Evolutionary conservation across 2,113 vertebrate genomes (phyloP), one percentile per base, ranked within the genome.

Genomic region (Sylvilagus bachmani): DNA sequence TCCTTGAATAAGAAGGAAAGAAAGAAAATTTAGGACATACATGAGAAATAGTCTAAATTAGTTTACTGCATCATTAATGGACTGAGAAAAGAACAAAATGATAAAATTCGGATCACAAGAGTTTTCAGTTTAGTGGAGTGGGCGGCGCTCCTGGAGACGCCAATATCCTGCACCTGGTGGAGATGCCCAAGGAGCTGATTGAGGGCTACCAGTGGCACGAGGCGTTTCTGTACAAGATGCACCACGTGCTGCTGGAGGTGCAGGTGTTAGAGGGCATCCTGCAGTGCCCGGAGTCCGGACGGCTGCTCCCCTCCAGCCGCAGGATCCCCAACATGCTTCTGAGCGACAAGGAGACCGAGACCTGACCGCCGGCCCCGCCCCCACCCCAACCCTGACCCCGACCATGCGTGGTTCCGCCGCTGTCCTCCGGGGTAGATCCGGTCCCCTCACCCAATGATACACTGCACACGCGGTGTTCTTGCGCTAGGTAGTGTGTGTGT

Each of bases 241-340:
- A 99, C 97, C 98, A 98, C 92, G 98, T 98, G 17, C 95, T 99
- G 22, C 93, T 99, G 67, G 99, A 99, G 99, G 99, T 99, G 95
- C 99, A 99, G 88, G 99, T 99, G 91, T 86, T 99, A 0, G 99
- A 99, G 95, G 99, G 99, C 22, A 98, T 97, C 19, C 97, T 99
- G 93, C 98, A 99, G 73, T 99, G 99, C 91, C 99, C 99, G 0
- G 99, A 99, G 62, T 99, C 99, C 0, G 99, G 99, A 29, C 98
- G 98, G 66, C 98, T 99, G 97, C 99, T 99, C 87, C 99, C 99
- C 21, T 99, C 99, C 97, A 98, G 98, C 55, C 98, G 98, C 95
- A 99, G 99, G 53, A 99, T 99, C 96, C 99, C 99, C 92, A 99
- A 99, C 98, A 99, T 99, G 99, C 97, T 99, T 89, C 98, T 99